Percentiles rank a stretch among this genome's conserved stretches.
Evolutionary conservation across 64 coral and sea anemone genomes (phyloP).

Genomic region (Trachythela sp.): DNA sequence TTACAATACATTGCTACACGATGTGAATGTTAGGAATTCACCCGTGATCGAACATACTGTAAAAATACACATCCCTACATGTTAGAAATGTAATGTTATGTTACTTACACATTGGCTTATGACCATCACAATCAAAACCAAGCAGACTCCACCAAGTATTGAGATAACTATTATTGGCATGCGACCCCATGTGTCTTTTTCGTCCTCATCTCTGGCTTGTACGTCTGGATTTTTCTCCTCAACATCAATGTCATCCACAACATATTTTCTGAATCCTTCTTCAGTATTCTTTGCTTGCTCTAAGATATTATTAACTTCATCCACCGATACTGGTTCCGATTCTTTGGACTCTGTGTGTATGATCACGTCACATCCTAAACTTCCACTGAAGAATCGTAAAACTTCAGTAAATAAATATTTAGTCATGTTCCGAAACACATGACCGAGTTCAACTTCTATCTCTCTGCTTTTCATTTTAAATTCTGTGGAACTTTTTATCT

Average conservation of each 20-base stretch:
- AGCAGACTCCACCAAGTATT: neutral
- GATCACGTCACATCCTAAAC: neutral
- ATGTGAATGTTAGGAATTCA: too few species aligned
- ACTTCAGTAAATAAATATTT: neutral
- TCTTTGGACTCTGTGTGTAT: neutral
- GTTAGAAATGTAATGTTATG: neutral
- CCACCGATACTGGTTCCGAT: neutral
- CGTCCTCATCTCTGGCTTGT: neutral
- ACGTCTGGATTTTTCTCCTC: neutral
- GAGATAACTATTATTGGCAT: neutral
- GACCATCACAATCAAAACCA: neutral
- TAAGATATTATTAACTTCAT: neutral
- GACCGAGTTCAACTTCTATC: neutral
- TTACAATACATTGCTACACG: too few species aligned
- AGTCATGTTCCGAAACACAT: neutral
- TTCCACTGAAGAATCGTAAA: neutral
- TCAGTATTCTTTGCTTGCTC: neutral
- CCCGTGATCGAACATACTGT: too few species aligned
- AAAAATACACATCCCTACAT: too few species aligned
- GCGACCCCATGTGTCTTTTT: slow-evolving; percentile 2
- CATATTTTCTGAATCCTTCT: neutral
- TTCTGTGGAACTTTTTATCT: neutral
- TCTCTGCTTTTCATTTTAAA: neutral
- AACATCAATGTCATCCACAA: neutral
- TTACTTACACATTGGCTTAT: neutral